phyloP scores from a whole-genome alignment of 2,888 invertebrate species.

The Stenichneumon culpator region DNA sequence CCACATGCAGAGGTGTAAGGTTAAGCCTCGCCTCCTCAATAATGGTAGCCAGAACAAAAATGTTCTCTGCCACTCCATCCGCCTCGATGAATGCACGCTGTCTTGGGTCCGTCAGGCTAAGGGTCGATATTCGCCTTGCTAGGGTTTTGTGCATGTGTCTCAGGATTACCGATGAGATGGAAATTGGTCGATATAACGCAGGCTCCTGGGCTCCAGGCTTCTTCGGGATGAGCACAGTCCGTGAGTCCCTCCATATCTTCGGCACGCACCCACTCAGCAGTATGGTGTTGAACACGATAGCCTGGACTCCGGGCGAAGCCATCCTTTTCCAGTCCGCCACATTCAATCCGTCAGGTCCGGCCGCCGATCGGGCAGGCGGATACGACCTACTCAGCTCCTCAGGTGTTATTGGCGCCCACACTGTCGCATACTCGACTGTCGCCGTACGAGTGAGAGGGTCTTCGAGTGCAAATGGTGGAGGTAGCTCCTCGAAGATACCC shows the following conservation, averaged over 20 bases:
- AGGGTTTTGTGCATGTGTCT: slow-evolving; percentile 60
- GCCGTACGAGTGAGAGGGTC: neutral
- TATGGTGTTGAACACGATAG: slow-evolving; percentile 42
- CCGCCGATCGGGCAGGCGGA: slow-evolving; percentile 5
- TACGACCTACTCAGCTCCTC: neutral
- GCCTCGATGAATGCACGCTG: slow-evolving; percentile 69
- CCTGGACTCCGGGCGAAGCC: neutral
- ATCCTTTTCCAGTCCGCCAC: neutral
- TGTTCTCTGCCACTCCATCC: slow-evolving; percentile 78
- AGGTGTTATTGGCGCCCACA: neutral
- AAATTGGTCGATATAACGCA: slow-evolving; percentile 60
- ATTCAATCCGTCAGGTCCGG: slow-evolving; percentile 55
- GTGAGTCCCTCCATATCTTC: neutral
- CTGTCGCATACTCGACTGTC: neutral
- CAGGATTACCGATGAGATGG: slow-evolving; percentile 61
- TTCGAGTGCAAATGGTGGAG: neutral
- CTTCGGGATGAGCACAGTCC: slow-evolving; percentile 67
- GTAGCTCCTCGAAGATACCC: neutral
- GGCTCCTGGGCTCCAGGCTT: slow-evolving; percentile 31
- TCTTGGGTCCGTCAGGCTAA: slow-evolving; percentile 14
- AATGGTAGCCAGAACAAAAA: too few species aligned
- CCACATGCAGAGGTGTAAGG: too few species aligned
- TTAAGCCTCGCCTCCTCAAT: too few species aligned
- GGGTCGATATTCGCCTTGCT: neutral
- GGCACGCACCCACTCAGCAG: slow-evolving; percentile 13